Conservation (phyloP, 2,888 invertebrate species). For the Hirtodrosophila confusa region DNA sequence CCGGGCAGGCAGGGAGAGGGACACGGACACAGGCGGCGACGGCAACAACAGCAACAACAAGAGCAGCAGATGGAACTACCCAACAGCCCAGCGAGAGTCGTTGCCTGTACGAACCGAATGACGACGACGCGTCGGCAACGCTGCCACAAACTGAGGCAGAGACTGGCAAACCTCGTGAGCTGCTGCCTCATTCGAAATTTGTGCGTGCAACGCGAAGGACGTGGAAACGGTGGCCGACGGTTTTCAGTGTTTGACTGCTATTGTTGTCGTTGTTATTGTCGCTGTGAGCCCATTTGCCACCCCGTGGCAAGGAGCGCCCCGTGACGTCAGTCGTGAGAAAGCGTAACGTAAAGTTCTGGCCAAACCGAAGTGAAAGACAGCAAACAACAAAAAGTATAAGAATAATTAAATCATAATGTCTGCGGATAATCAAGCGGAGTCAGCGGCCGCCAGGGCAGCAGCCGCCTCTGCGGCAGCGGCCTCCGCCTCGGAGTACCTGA, state of each 20-base stretch:
- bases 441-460: conserved; percentile 55
- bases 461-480: conserved; percentile 38
- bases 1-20: conserved; percentile 12
- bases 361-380: background rate
- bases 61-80: conserved; percentile 48
- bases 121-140: conserved; percentile 6
- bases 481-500: conserved; percentile 74
- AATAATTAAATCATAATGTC: conserved; percentile 51
- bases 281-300: conserved; percentile 20
- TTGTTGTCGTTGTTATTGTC: conserved; percentile 17
- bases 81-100: conserved; percentile 11
- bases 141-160: conserved; percentile 28
- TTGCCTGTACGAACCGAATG: background rate
- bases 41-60: conserved; percentile 18
- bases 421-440: conserved; percentile 66
- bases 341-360: conserved; percentile 10
- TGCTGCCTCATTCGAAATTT: conserved; percentile 75
- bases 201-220: conserved; percentile 81
- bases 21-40: background rate
- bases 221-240: conserved; percentile 45
- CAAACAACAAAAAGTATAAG: background rate
- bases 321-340: conserved; percentile 41
- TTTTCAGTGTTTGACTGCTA: conserved; percentile 15
- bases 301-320: conserved; percentile 33
- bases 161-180: conserved; percentile 17